Base-by-base conservation (phyloP, 2,888 invertebrate genomes). In the Phania funesta region DNA sequence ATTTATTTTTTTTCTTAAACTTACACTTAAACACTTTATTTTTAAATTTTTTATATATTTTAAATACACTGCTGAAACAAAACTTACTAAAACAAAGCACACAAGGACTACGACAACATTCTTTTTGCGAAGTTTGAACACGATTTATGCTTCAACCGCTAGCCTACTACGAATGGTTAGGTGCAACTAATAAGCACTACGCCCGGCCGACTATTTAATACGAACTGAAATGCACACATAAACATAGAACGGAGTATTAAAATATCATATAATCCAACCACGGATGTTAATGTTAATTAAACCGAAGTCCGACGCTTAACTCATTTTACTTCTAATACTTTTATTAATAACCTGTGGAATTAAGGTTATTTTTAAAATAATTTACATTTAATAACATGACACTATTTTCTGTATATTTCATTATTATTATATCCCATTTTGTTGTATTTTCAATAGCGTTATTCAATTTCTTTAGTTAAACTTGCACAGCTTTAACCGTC, bases 151-250 rank as follows among this genome's bases (percentile, higher is more conserved):
- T 20, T 50, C 24, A 24, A 67, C 16, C 44, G 44, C 60, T 26
- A n/a, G 3, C 46, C 16, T 35, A 54, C 48, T 56, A 56, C 41
- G 50, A 71, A 56, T 22, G 38, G 16, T 41, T 71, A 20, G 41
- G n/a, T 58, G n/a, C 32, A 32, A 41, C 29, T 68, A 58, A 68
- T 56, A 71, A 76, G 64, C 67, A 73, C 50, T 41, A 75, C 83
- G 65, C 79, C 75, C 76, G 79, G 73, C 60, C 80, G 73, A 83
- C 56, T 71, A 46, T 44, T 11, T 35, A 64, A 50, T 38, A 64
- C 79, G 83, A 73, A 56, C 58, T 26, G 54, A 62, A 76, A 20
- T 50, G 9, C 56, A 41, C 22, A 54, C 7, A 54, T 58, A 3
- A 58, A 52, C n/a, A 32, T 20, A 48, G 16, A 64, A 50, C 1